Evolutionary conservation across 2,888 invertebrate species (phyloP), one percentile per base, ranked within the genome.

Genomic region (Boloria selene): DNA sequence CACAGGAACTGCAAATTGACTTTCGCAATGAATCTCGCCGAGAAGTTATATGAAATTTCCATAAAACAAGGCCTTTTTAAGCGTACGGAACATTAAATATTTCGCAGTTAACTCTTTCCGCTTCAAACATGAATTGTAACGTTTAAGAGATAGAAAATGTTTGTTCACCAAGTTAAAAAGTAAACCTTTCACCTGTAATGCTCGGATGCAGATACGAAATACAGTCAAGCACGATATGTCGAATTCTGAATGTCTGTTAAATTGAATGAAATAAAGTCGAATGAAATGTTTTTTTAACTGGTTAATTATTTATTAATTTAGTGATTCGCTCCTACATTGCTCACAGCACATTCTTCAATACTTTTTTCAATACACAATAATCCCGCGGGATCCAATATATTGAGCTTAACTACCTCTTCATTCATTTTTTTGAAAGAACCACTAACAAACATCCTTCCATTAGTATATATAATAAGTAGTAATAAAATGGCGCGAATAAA

Each of bases 51-150:
- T 67, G 64, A 62, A 80, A 78, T 82, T 80, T 74, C 73, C 70
- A 76, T 74, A 77, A 73, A 77, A 75, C 73, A 71, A 75, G 64
- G 75, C 72, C 75, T 77, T 77, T 79, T 72, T 73, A 74, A 80
- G 77, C 75, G 78, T 77, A 81, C 74, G 75, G 69, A 75, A 79
- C 79, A 78, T 81, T 78, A 78, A 84, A 84, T 81, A 78, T 74
- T 73, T 71, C 70, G 52, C 67, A 68, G 69, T 69, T 70, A 65
- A 68, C 70, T 68, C 62, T 65, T 65, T 64, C 60, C 60, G 69
- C 65, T 72, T 65, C 67, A 67, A 66, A 67, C 67, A 65, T 69
- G 68, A 71, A 69, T 74, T 73, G 76, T 79, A 77, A 75, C 75
- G 69, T 76, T 75, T 74, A 74, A 77, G 68, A 73, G 73, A 74